These are phyloP conservation scores for Capreolus pygargus DNA, from an alignment of 2,113 vertebrate genomes.

Conservation along the genomic window DNA sequence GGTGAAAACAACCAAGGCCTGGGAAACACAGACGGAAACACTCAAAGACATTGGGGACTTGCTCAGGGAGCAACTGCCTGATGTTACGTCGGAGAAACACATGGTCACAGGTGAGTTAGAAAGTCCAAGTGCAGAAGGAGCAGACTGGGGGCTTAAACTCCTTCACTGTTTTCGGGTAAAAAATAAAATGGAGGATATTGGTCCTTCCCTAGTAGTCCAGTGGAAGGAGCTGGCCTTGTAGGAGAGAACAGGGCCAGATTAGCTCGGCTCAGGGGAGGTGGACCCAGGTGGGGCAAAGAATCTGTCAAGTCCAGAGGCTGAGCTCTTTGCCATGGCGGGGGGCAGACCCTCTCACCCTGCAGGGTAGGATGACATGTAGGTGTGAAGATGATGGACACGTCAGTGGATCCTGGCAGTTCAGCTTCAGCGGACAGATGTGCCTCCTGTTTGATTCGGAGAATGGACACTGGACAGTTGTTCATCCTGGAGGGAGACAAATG, in stretches of 20 bases:
- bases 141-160: neutral
- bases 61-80: neutral
- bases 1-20: fast-evolving
- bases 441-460: neutral
- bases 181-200: neutral
- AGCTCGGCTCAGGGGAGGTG: fast-evolving
- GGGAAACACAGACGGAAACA: neutral
- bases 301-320: neutral
- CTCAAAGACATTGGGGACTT: neutral
- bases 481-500: neutral
- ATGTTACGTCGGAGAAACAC: fast-evolving
- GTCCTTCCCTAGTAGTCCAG: too few relatives aligned
- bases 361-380: too few relatives aligned
- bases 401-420: too few relatives aligned
- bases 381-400: too few relatives aligned
- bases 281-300: fast-evolving
- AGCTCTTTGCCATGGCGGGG: too few relatives aligned
- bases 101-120: neutral
- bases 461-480: fast-evolving
- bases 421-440: neutral
- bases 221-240: fast-evolving
- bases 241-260: too few relatives aligned
- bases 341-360: too few relatives aligned
- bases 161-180: fast-evolving
- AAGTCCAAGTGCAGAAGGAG: neutral